Conservation (phyloP, 1,140 invertebrate genomes). For the Cydia splendana region DNA sequence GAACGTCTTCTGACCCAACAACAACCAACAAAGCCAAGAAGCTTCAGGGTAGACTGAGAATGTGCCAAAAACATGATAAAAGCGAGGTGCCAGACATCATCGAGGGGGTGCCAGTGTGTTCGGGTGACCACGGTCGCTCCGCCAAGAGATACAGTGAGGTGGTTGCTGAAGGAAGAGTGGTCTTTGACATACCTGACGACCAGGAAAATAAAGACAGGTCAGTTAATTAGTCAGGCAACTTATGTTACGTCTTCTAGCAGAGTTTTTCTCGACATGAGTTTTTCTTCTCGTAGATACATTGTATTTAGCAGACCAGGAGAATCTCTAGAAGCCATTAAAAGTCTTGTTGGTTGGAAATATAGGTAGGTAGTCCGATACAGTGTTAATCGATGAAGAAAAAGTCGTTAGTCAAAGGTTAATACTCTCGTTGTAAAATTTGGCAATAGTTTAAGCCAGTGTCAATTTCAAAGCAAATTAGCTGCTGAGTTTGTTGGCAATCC, state of each 20-base stretch:
- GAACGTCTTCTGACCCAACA: conserved; percentile 73
- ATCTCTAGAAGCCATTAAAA: no score
- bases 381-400: neutral
- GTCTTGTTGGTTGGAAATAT: no score
- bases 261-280: no score
- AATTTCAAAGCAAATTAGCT: conserved; percentile 7
- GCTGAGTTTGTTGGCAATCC: neutral
- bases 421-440: neutral
- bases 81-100: conserved; percentile 79
- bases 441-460: neutral
- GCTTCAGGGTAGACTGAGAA: conserved; percentile 61
- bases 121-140: conserved; percentile 56
- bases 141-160: conserved; percentile 44
- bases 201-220: conserved; percentile 59
- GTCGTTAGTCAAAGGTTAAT: neutral
- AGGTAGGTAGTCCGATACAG: no score
- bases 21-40: conserved; percentile 67
- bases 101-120: conserved; percentile 76
- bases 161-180: conserved; percentile 50
- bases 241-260: no score
- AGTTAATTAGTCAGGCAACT: conserved; percentile 23
- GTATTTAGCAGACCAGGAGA: no score
- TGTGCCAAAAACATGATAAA: conserved; percentile 73
- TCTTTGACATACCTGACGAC: conserved; percentile 65
- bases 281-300: no score